These are phyloP conservation scores for Scaptodrosophila lebanonensis DNA, from an alignment of 1,140 invertebrate genomes.

Conservation along the genomic window DNA sequence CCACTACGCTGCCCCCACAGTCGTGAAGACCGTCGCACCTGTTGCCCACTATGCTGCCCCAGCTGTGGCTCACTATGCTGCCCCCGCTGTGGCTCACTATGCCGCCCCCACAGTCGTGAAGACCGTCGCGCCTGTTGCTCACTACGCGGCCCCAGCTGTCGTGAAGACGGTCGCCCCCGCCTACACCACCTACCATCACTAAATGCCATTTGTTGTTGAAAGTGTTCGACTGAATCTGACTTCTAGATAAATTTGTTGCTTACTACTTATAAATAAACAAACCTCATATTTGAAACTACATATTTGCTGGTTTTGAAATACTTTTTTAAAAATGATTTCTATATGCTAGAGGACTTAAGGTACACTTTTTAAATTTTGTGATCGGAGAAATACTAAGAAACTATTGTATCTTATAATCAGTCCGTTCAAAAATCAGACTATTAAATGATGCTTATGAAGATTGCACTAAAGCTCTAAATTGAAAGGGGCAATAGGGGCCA, in stretches of 20 bases:
- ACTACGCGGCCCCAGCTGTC: conserved; percentile 40
- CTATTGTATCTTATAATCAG: too few relatives aligned
- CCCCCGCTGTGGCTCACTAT: conserved; percentile 38
- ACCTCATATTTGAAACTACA: too few relatives aligned
- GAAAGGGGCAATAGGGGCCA: too few relatives aligned
- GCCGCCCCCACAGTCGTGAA: conserved; percentile 46
- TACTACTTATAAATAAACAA: neutral
- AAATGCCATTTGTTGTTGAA: conserved; percentile 14
- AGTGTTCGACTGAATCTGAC: conserved; percentile 3
- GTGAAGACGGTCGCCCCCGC: conserved; percentile 32
- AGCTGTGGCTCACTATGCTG: conserved; percentile 71
- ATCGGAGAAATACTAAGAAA: too few relatives aligned
- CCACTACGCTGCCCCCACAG: conserved; percentile 76
- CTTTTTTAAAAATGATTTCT: too few relatives aligned
- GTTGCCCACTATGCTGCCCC: conserved; percentile 76
- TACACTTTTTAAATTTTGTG: too few relatives aligned
- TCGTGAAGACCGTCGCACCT: conserved; percentile 24
- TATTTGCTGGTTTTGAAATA: too few relatives aligned
- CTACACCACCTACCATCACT: conserved; percentile 38
- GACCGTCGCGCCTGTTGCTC: conserved; percentile 26
- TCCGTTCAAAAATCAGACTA: too few relatives aligned
- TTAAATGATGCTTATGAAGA: too few relatives aligned
- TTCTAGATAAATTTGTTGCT: conserved; percentile 13
- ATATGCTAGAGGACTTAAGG: too few relatives aligned
- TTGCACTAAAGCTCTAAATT: too few relatives aligned